phyloP scores from a whole-genome alignment of 2,113 vertebrate genomes.

The Crypturellus undulatus region DNA sequence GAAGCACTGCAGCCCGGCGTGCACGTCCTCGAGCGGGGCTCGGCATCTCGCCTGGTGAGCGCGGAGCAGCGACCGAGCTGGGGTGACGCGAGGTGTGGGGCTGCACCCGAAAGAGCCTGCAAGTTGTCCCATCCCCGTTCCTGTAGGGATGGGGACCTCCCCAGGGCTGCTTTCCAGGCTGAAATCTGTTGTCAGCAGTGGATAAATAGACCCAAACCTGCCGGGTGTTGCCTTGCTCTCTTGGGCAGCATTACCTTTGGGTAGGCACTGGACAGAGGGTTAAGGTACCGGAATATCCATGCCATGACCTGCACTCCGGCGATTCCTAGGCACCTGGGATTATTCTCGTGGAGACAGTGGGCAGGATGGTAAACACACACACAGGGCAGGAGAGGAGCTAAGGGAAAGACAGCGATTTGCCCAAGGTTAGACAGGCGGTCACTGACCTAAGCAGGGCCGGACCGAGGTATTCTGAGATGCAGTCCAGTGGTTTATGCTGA shows the following conservation, averaged over 20 bases:
- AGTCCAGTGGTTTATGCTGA: conserved; percentile 59
- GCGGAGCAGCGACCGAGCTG: background rate
- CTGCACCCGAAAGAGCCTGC: rapidly evolving
- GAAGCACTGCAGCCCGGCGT: background rate
- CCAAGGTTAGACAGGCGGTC: conserved; percentile 11
- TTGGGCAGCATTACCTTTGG: background rate
- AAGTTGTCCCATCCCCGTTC: background rate
- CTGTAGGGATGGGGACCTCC: background rate
- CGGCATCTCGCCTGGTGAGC: background rate
- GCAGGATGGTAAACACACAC: background rate
- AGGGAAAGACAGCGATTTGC: background rate
- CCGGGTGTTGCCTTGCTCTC: background rate
- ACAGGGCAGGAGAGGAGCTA: background rate
- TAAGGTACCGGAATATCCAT: rapidly evolving
- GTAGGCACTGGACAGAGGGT: background rate
- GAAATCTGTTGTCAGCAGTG: background rate
- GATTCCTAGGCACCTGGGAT: background rate
- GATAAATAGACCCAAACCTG: background rate
- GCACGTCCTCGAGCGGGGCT: rapidly evolving
- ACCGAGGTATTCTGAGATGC: conserved; percentile 59
- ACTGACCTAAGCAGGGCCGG: conserved; percentile 42
- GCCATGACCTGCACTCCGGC: background rate
- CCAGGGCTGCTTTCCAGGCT: background rate
- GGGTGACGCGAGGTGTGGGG: rapidly evolving
- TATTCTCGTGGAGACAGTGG: background rate